These are phyloP conservation scores for Parapristionchus giblindavisi DNA, from an alignment of 2,888 invertebrate species.

Conservation along the genomic window DNA sequence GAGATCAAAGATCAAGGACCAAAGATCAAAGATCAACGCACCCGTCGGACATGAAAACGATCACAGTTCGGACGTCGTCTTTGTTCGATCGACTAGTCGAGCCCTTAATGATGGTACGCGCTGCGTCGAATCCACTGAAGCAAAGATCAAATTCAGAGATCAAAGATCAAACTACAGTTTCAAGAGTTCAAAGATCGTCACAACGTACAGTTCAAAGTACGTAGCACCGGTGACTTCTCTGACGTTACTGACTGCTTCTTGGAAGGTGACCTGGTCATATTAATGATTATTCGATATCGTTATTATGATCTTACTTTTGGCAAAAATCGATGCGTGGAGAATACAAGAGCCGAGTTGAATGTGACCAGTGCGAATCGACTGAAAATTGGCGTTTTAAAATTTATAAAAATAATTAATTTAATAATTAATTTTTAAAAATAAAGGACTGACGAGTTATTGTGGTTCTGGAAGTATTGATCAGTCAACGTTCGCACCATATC, in stretches of 20 bases:
- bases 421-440: not conserved
- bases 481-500: slow-evolving; percentile 28
- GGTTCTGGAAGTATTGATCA: slow-evolving; percentile 15
- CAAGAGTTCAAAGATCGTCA: not conserved
- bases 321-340: slow-evolving; percentile 34
- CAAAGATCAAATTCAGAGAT: not conserved
- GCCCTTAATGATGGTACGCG: slow-evolving; percentile 20
- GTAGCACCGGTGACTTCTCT: slow-evolving; percentile 20
- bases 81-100: not conserved
- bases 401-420: not conserved
- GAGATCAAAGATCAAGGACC: not conserved
- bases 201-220: slow-evolving; percentile 28
- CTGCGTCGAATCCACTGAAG: slow-evolving; percentile 32
- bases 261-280: slow-evolving; percentile 8
- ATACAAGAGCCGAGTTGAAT: slow-evolving; percentile 30
- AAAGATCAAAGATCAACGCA: not conserved
- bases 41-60: slow-evolving; percentile 31
- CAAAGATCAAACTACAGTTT: not conserved
- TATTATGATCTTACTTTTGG: not conserved
- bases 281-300: not conserved
- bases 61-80: slow-evolving; percentile 27
- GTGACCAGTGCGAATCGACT: slow-evolving; percentile 37
- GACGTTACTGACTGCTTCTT: not conserved
- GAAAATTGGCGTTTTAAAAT: not conserved
- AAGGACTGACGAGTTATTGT: slow-evolving; percentile 1